Evolutionary conservation across 2,888 invertebrate species (phyloP), one percentile per base, ranked within the genome.

Genomic region (Drosophila glabriapex): DNA sequence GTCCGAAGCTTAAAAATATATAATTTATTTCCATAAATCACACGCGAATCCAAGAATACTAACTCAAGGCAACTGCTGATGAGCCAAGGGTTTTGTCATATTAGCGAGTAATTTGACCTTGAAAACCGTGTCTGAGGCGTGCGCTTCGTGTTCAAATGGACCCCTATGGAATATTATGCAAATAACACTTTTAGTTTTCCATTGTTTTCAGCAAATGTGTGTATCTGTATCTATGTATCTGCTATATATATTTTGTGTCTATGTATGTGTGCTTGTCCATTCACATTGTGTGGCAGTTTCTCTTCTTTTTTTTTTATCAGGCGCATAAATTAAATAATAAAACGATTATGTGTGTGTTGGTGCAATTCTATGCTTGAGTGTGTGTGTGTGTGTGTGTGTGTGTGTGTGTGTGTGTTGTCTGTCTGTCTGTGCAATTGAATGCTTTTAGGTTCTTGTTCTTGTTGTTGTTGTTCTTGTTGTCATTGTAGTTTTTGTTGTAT

Each of bases 321-420:
- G 66, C 80, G 85, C 82, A 85, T 89, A 92, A 92, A 92, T 91
- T 92, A 91, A 91, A 89, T 92, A 92, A 91, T 92, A 92, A 92
- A 89, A 87, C 81, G 75, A 69, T 80, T 63, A 55, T 71, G 60
- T 80, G 46, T 75, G 82, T 83, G 41, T 67, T 72, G 66, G 72
- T 72, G 66, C 75, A 72, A 37, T 74, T 75, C 66, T 73, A 67
- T 70, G 61, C 37, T 10, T 22, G 7, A 10, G 31, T 50, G 39
- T 68, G 37, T 74, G 69, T 78, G 60, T 73, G 35, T 59, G 55
- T 33, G 31, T 58, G n/a, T n/a, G n/a, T n/a, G 39, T 68, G 37
- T 74, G 69, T 78, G 60, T 73, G 31, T 60, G 55, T 66, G 60
- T 60, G 25, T 70, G 53, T 81, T 9, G 31, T 52, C 75, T 80